A percentile compares a stretch with the other conserved stretches of the same genome.
These are phyloP conservation scores for Elgaria multicarinata DNA, from an alignment of 2,113 vertebrate species.

Conservation along the genomic window DNA sequence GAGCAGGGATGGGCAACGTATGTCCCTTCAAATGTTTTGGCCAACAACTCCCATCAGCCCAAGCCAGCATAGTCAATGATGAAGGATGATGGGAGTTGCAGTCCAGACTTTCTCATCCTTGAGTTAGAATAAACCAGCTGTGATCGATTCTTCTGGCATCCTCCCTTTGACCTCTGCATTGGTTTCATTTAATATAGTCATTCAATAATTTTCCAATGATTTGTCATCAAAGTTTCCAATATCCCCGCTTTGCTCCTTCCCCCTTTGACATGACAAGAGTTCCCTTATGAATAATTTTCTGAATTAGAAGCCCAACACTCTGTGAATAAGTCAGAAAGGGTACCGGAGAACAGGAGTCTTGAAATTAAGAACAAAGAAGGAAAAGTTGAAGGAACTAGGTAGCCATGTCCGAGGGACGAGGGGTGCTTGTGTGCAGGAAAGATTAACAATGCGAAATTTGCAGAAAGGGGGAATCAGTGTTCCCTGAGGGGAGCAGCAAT, in stretches of 20 bases:
- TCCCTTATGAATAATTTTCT: too few species aligned
- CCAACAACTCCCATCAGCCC: too few species aligned
- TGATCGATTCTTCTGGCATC: not conserved
- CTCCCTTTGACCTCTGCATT: not conserved
- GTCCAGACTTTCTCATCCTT: too few species aligned
- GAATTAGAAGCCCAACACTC: not conserved
- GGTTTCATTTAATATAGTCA: not conserved
- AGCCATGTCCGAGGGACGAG: not conserved
- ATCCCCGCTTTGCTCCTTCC: not conserved
- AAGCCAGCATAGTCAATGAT: too few species aligned
- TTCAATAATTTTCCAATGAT: not conserved
- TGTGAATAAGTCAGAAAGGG: not conserved
- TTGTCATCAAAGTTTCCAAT: not conserved
- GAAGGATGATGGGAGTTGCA: too few species aligned
- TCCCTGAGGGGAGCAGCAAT: not conserved
- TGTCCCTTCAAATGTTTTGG: too few species aligned
- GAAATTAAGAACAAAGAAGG: not conserved
- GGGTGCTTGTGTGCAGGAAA: not conserved
- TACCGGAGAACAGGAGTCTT: not conserved
- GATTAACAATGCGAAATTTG: not conserved
- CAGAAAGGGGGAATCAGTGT: not conserved
- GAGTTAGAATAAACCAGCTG: not conserved
- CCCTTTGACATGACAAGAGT: not conserved
- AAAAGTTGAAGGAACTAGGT: not conserved
- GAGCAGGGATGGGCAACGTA: not conserved